Evolutionary conservation across 30 jellyfish, hydroid and myxozoan genomes (phyloP).

Genomic region (Sanderia malayensis): DNA sequence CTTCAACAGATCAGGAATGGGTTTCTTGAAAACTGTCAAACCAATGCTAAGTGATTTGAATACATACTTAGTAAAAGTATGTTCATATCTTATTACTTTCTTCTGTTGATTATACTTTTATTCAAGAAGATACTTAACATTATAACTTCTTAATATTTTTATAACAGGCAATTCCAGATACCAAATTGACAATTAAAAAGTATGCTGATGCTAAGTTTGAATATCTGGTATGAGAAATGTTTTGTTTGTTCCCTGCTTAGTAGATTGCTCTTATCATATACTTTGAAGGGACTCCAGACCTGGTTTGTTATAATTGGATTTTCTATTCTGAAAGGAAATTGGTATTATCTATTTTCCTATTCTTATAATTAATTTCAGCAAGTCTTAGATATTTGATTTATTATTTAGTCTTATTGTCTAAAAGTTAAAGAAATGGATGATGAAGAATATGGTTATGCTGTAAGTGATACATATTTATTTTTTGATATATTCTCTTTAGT

Average conservation of each 20-base stretch:
- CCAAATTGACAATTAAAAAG: slow-evolving; percentile 87
- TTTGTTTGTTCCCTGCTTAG: background rate
- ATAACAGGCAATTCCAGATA: slow-evolving; percentile 95
- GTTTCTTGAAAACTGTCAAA: slow-evolving; percentile 80
- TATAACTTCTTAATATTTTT: no score
- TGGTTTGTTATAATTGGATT: no score
- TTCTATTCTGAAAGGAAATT: no score
- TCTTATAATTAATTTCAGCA: no score
- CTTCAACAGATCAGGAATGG: slow-evolving; percentile 83
- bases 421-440: slow-evolving; percentile 99
- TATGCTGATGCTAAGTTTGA: slow-evolving; percentile 97
- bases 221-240: slow-evolving; percentile 74
- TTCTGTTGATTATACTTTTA: no score
- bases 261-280: background rate
- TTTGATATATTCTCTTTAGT: no score
- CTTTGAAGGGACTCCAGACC: no score
- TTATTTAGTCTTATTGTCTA: slow-evolving; percentile 85
- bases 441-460: slow-evolving; percentile 99
- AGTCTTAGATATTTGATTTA: no score
- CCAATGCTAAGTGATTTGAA: slow-evolving; percentile 96
- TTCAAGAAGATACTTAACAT: no score
- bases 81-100: no score
- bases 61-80: slow-evolving; percentile 84
- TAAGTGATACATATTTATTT: slow-evolving; percentile 27
- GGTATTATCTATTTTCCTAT: no score